Base-by-base conservation (phyloP, 2,797 vertebrate genomes). In the Squalus acanthias region DNA sequence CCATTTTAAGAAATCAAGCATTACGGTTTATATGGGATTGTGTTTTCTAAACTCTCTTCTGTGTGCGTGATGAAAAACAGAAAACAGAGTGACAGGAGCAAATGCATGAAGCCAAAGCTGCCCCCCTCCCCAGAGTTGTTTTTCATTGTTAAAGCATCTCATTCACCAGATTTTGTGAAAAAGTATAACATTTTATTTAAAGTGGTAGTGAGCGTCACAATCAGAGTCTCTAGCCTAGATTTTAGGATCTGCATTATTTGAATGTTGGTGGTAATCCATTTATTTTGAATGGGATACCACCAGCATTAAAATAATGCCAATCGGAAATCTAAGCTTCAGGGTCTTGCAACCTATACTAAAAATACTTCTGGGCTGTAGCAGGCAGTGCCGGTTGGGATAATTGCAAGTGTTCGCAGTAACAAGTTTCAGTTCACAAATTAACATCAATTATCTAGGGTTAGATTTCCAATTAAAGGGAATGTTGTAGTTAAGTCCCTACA, bases 1-100 rank as follows among this genome's bases (percentile, higher is more conserved):
- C 20, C 91, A 93, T 93, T 67, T 93, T 69, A 69, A 93, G n/a
- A 69, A 46, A 93, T 69, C 22, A 69, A 91, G 63, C 65, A 46
- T 69, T n/a, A 39, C 22, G 26, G 57, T 69, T 93, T 39, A 46
- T 69, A 46, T 93, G 63, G n/a, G 22, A 46, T 69, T 26, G n/a
- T 22, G 22, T 69, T 39, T 93, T 69, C 39, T n/a, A 69, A 69
- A 46, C 17, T 26, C 29, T 7, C 33, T 65, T 65, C 60, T 39
- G n/a, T 67, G 89, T 8, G 60, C 33, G 67, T 65, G 33, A 65
- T 67, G 33, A 67, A 67, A 89, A 92, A 13, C 63, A 92, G 89
- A 65, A 92, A 92, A 67, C 60, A 82, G 33, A 85, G 46, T 85
- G 46, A 24, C 9, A 69, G 39, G 39, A 69, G 17, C 8, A 93